Conservation (phyloP, 2,113 vertebrate genomes). For the Theristicus caerulescens region DNA sequence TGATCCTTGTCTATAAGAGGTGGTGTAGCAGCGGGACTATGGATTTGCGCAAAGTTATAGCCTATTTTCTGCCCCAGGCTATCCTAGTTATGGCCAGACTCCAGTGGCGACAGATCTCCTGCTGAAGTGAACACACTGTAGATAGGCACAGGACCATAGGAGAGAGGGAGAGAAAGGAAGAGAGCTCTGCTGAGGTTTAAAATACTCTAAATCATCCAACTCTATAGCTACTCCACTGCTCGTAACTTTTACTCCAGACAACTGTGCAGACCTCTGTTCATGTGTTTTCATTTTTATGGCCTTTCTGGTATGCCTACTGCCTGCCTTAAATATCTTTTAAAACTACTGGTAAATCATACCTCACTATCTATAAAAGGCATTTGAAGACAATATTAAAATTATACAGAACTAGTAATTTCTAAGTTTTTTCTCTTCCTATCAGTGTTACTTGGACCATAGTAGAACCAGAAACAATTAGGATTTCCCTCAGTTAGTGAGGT, state of each 20-base stretch:
- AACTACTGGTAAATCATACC: slow-evolving; percentile 10
- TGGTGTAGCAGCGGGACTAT: background rate
- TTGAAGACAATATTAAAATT: background rate
- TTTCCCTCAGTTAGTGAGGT: background rate
- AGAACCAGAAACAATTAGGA: background rate
- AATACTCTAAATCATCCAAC: slow-evolving; percentile 43
- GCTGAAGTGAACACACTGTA: background rate
- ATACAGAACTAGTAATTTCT: background rate
- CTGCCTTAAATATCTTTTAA: slow-evolving; percentile 36
- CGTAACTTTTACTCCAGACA: slow-evolving; percentile 38
- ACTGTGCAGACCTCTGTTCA: background rate
- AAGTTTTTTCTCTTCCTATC: background rate
- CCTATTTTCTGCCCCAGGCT: background rate
- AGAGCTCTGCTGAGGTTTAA: slow-evolving; percentile 8
- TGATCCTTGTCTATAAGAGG: background rate
- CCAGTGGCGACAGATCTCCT: background rate
- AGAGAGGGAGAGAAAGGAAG: background rate
- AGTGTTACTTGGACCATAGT: background rate
- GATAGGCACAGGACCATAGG: background rate
- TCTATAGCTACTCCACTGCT: background rate
- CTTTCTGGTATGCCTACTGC: slow-evolving; percentile 5
- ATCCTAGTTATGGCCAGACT: background rate
- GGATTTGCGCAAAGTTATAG: slow-evolving; percentile 16
- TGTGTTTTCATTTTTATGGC: slow-evolving; percentile 40
- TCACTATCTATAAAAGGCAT: background rate